Evolutionary conservation across 1,140 invertebrate species (phyloP).

Genomic region (Hylyphantes graminicola): DNA sequence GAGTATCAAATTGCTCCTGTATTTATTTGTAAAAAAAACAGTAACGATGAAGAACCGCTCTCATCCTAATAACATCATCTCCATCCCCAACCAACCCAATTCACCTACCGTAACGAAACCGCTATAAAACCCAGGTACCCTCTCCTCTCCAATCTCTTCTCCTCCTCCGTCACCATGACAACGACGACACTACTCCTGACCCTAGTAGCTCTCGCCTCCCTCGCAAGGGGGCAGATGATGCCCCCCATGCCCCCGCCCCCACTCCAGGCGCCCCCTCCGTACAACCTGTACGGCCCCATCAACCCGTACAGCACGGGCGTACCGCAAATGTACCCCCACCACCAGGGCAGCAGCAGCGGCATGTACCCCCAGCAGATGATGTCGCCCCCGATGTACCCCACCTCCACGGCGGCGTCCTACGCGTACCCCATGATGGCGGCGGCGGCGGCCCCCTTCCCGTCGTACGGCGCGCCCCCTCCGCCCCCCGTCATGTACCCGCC

Average conservation of each 20-base stretch:
- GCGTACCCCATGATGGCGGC: constrained; percentile 23
- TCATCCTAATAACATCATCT: constrained; percentile 16
- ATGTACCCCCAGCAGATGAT: constrained; percentile 30
- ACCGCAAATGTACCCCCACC: no score
- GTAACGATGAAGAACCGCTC: neutral
- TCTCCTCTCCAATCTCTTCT: neutral
- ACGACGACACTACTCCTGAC: constrained; percentile 5
- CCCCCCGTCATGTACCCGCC: constrained; percentile 28
- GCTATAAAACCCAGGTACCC: constrained; percentile 17
- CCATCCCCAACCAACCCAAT: constrained; percentile 6
- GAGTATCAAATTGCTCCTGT: no score
- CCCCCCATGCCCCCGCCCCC: constrained; percentile 22
- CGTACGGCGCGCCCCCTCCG: constrained; percentile 33
- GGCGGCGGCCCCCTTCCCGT: constrained; percentile 36
- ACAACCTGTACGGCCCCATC: constrained; percentile 43
- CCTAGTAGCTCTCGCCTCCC: neutral
- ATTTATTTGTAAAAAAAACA: no score
- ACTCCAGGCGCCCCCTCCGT: constrained; percentile 38
- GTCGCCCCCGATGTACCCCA: constrained; percentile 6
- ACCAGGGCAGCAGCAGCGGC: neutral
- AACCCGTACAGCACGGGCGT: constrained; percentile 9
- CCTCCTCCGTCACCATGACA: constrained; percentile 14
- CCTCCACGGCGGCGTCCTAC: constrained; percentile 5
- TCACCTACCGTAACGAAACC: constrained; percentile 38
- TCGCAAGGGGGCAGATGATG: constrained; percentile 4